These are phyloP conservation scores for Porites cylindrica DNA, from an alignment of 92 coral and sea anemone species.

Conservation along the genomic window DNA sequence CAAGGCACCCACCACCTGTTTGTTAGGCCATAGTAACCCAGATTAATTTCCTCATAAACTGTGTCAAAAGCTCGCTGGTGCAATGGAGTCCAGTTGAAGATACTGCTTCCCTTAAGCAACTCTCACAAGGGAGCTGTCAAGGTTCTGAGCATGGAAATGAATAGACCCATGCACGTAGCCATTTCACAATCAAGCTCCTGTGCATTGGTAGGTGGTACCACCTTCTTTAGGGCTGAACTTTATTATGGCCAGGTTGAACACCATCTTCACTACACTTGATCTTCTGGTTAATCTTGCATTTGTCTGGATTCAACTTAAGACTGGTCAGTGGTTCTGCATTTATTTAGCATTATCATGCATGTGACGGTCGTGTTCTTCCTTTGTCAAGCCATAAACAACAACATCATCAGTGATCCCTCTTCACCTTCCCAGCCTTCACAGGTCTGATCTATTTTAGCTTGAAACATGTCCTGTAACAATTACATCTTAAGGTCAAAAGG, in stretches of 20 bases:
- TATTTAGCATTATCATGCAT: conserved; percentile 24
- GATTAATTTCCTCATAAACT: not conserved
- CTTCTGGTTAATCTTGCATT: conserved; percentile 45
- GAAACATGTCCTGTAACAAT: conserved; percentile 56
- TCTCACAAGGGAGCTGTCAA: conserved; percentile 55
- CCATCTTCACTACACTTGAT: conserved; percentile 47
- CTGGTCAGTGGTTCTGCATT: conserved; percentile 21
- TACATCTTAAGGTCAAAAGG: conserved; percentile 51
- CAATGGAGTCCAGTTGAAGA: not conserved
- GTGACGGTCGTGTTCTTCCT: conserved; percentile 50
- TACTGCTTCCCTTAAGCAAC: not conserved
- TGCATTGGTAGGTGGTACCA: conserved; percentile 60
- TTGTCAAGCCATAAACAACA: conserved; percentile 31
- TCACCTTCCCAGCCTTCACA: conserved; percentile 60
- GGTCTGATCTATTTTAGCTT: conserved; percentile 56
- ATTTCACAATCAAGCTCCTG: conserved; percentile 27
- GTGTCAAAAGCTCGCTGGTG: not conserved
- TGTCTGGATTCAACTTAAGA: conserved; percentile 31
- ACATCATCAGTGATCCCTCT: conserved; percentile 70
- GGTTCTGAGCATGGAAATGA: conserved; percentile 61
- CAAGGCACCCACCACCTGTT: too few species aligned
- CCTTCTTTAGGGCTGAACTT: conserved; percentile 59
- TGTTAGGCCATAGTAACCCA: too few species aligned
- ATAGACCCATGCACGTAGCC: conserved; percentile 63
- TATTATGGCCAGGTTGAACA: conserved; percentile 36